phyloP scores from a whole-genome alignment of 2,888 invertebrate genomes.

The Terebella lapidaria region DNA sequence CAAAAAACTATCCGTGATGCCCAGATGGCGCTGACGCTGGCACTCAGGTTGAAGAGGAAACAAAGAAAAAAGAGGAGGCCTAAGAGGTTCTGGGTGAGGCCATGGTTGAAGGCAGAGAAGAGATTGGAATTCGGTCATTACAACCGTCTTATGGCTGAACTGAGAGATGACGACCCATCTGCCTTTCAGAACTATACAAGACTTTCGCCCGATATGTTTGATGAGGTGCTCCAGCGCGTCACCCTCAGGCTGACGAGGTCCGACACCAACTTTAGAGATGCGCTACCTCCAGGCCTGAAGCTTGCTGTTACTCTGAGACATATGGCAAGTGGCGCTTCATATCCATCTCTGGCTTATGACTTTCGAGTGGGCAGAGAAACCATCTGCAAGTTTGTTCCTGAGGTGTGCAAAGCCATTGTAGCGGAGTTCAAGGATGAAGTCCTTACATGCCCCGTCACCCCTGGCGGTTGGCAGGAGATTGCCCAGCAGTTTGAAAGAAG shows the following conservation, averaged over 20 bases:
- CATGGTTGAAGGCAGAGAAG: too few relatives aligned
- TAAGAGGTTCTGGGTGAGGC: too few relatives aligned
- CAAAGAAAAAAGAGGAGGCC: too few relatives aligned
- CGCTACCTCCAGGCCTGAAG: constrained; percentile 7
- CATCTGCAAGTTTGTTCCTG: constrained; percentile 18
- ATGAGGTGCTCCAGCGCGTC: constrained; percentile 22
- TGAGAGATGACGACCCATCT: constrained; percentile 21
- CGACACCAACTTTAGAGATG: constrained; percentile 17
- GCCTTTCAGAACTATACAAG: constrained; percentile 26
- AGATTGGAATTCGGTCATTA: not conserved
- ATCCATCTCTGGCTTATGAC: constrained; percentile 20
- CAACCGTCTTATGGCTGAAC: not conserved
- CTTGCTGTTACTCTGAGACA: constrained; percentile 8
- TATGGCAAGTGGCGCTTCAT: constrained; percentile 12
- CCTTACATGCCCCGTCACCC: constrained; percentile 14
- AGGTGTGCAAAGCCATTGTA: constrained; percentile 24
- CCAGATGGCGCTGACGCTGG: too few relatives aligned
- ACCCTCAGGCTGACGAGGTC: constrained; percentile 14
- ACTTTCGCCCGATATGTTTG: constrained; percentile 26
- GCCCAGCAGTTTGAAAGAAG: not conserved
- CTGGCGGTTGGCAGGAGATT: constrained; percentile 17
- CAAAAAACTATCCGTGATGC: too few relatives aligned
- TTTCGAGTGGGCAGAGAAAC: constrained; percentile 26
- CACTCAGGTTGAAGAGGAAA: too few relatives aligned
- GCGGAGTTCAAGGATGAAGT: constrained; percentile 16